A percentile compares a stretch with the other conserved stretches of the same genome.
Conservation (phyloP, 2,888 invertebrate species). For the Adelphocoris suturalis region DNA sequence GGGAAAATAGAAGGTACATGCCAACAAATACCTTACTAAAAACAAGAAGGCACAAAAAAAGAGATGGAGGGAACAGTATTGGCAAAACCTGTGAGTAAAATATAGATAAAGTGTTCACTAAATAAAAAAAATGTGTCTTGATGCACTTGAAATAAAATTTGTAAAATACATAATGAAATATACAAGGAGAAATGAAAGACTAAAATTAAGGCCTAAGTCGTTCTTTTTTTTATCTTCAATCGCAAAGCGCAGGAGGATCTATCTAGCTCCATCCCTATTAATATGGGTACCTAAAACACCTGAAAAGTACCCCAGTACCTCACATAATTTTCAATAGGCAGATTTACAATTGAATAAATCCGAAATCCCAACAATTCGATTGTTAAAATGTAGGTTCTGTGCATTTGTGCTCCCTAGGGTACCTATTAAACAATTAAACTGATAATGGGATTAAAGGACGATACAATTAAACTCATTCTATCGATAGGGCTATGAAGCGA, state of each 20-base stretch:
- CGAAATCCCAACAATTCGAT: too few species aligned
- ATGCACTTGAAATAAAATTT: conserved; percentile 17
- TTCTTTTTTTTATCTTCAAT: too few species aligned
- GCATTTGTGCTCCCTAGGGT: conserved; percentile 19
- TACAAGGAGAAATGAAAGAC: conserved; percentile 22
- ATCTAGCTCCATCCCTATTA: not conserved
- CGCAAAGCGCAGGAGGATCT: not conserved
- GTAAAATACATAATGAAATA: not conserved
- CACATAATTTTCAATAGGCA: not conserved
- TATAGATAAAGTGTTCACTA: conserved; percentile 2
- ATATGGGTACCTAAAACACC: not conserved
- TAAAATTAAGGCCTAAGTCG: not conserved
- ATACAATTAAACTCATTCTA: not conserved
- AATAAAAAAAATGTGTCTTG: conserved; percentile 4
- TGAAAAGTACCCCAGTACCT: too few species aligned
- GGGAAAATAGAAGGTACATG: not conserved
- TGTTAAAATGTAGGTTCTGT: not conserved
- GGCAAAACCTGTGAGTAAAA: not conserved
- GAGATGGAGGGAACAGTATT: conserved; percentile 23
- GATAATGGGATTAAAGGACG: not conserved
- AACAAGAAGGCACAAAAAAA: conserved; percentile 18
- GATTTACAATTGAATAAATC: not conserved
- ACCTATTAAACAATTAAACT: not conserved
- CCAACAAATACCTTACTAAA: not conserved
- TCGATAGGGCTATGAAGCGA: not conserved